Evolutionary conservation across 2,113 vertebrate genomes (phyloP).

Genomic region (Crypturellus undulatus): DNA sequence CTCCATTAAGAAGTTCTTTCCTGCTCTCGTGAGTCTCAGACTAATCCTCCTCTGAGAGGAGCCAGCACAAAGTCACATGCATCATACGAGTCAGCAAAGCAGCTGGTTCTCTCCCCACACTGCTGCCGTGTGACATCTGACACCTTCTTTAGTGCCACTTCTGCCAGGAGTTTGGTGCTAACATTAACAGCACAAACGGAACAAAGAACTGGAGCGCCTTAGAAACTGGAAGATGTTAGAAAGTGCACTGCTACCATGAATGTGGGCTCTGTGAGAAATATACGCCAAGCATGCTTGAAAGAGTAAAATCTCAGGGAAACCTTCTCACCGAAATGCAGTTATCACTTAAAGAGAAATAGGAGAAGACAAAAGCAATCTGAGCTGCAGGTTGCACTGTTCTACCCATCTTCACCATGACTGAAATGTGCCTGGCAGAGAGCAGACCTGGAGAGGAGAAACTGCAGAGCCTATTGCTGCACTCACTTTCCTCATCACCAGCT

Average conservation of each 20-base stretch:
- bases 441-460: background rate
- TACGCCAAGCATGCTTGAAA: background rate
- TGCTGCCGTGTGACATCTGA: background rate
- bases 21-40: background rate
- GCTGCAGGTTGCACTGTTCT: background rate
- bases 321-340: background rate
- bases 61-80: slow-evolving; percentile 2
- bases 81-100: background rate
- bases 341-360: background rate
- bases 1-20: background rate
- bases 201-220: background rate
- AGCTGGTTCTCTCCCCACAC: slow-evolving; percentile 5
- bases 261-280: background rate
- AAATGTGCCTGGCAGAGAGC: background rate
- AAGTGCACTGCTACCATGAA: background rate
- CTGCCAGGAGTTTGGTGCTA: slow-evolving; percentile 28
- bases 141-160: background rate
- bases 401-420: background rate
- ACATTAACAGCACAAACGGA: background rate
- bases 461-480: background rate
- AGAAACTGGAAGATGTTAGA: background rate
- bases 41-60: slow-evolving; percentile 38
- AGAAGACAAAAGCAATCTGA: background rate
- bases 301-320: background rate
- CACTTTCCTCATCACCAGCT: background rate